phyloP scores from a whole-genome alignment of 1,140 invertebrate species.

The Littorina saxatilis region DNA sequence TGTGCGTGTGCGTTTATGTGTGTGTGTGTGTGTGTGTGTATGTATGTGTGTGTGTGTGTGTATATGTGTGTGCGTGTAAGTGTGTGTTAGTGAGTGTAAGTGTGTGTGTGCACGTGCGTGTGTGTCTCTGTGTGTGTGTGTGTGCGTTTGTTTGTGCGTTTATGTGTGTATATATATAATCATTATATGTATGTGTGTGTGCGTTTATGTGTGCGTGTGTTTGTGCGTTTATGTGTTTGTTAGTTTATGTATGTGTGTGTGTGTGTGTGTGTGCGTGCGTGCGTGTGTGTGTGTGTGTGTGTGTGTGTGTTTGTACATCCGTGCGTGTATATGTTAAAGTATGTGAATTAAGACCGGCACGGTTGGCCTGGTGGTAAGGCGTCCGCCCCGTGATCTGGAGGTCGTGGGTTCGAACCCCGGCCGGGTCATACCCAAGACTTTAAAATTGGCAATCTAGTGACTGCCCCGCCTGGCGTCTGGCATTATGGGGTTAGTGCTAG shows the following conservation, averaged over 20 bases:
- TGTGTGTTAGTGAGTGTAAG: not conserved
- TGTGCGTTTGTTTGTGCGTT: not conserved
- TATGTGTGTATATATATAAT: no score
- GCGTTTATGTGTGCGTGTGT: not conserved
- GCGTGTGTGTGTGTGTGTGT: not conserved
- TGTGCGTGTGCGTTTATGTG: no score
- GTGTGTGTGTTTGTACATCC: not conserved
- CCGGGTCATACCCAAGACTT: no score
- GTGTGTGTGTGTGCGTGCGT: conserved; percentile 14
- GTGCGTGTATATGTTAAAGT: not conserved
- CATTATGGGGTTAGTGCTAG: not conserved
- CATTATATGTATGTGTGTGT: no score
- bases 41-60: not conserved
- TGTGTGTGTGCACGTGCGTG: not conserved
- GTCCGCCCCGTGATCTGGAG: not conserved
- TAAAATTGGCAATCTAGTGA: no score
- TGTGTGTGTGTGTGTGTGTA: not conserved
- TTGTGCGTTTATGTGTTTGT: not conserved
- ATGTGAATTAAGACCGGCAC: not conserved
- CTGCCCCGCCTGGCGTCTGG: not conserved
- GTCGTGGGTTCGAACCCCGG: no score
- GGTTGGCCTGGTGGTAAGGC: not conserved
- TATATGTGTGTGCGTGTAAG: not conserved
- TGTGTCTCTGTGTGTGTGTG: not conserved
- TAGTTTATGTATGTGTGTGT: not conserved